Evolutionary conservation across 2,113 vertebrate genomes (phyloP), one percentile per base, ranked within the genome.

Genomic region (Pseudorectes ferrugineus): DNA sequence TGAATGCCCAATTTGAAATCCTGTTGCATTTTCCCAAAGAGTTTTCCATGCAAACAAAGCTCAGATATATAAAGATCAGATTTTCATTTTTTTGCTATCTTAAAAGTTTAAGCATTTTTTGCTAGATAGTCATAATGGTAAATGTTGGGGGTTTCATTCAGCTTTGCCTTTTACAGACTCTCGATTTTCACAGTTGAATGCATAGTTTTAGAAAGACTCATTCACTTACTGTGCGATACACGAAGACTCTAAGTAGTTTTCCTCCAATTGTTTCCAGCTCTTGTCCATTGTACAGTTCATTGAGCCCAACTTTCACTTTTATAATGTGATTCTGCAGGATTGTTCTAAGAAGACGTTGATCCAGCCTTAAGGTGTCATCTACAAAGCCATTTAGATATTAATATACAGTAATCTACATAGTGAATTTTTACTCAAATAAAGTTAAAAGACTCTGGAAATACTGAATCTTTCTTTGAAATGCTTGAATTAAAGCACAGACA

Each of bases 261-360:
- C 99, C 99, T 81, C 98, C 98, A 8, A 99, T 96, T 57, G 99
- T 99, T 97, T 99, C 99, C 61, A 99, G 98, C 17, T 91, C 97
- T 92, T 99, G 99, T 71, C 99, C 99, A 38, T 99, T 99, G 97
- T 99, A 99, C 83, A 99, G 94, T 82, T 99, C 97, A 74, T 97
- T 98, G 58, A 99, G 98, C 15, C 98, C 97, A 83, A 99, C 57
- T 97, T 99, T 99, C 24, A 96, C 97, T 96, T 99, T 99, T 94
- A 99, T 79, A 90, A 99, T 98, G 88, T 99, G 99, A 96, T 98
- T 99, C 97, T 99, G 98, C 78, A 99, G 96, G 94, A 99, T 98
- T 13, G 98, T 91, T 95, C 65, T 99, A 46, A 99, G 98, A 55
- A 98, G 23, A 2, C 98, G 98, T 85, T 99, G 99, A 91, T 99